Percentiles rank a stretch among this genome's conserved stretches.
Evolutionary conservation across 2,888 invertebrate species (phyloP).

Genomic region (Stenichneumon culpator): DNA sequence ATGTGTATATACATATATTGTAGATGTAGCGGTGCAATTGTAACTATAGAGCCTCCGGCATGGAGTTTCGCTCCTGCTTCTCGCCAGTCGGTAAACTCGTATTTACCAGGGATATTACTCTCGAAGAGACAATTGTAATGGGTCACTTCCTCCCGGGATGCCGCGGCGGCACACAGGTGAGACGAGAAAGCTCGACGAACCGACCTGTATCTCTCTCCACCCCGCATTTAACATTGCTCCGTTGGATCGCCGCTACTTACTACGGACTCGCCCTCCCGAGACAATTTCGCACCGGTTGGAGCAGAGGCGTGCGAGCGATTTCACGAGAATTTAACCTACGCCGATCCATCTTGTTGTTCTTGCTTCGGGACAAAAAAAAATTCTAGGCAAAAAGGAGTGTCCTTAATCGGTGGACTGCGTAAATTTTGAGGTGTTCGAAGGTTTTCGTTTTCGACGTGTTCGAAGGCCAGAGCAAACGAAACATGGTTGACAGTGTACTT

Average conservation of each 20-base stretch:
- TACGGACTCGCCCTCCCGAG: neutral
- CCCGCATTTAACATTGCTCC: slow-evolving; percentile 8
- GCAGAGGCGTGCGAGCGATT: slow-evolving; percentile 8
- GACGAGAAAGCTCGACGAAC: slow-evolving; percentile 6
- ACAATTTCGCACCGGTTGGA: slow-evolving; percentile 14
- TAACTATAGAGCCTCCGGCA: neutral
- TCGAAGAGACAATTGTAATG: slow-evolving; percentile 69
- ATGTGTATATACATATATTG: neutral
- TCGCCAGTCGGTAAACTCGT: slow-evolving; percentile 28
- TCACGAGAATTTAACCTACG: slow-evolving; percentile 5
- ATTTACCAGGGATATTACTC: slow-evolving; percentile 42
- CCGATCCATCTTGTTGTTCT: neutral
- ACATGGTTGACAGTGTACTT: neutral
- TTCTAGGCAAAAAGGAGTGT: neutral
- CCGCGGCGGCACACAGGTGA: slow-evolving; percentile 1
- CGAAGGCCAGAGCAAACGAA: neutral
- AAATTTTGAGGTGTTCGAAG: neutral
- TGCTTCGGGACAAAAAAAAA: neutral
- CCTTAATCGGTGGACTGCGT: neutral
- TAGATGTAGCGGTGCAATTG: slow-evolving; percentile 13
- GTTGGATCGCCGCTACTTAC: slow-evolving; percentile 1
- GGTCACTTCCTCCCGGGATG: slow-evolving; percentile 65
- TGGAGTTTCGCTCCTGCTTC: slow-evolving; percentile 19
- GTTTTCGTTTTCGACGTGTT: too few relatives aligned
- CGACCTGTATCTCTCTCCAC: slow-evolving; percentile 13